Evolutionary conservation across 1,140 invertebrate genomes (phyloP), one percentile per base, ranked within the genome.

Genomic region (Hermetia illucens): DNA sequence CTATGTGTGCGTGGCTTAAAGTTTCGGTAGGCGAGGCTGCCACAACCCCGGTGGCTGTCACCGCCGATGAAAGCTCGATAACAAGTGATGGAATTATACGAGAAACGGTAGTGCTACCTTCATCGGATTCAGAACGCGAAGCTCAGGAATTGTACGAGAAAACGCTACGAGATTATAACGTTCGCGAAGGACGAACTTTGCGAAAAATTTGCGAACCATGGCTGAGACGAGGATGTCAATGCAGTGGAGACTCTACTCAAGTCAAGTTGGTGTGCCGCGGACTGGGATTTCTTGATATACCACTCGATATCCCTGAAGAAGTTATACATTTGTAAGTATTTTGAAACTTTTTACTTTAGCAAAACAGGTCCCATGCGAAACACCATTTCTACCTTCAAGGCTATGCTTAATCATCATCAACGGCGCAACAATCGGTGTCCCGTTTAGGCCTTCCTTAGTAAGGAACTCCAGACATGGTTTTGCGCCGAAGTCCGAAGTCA

Each of bases 91-190:
- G 19, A 27, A 51, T 48, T 29, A 55, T 58, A 36, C 45, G 55
- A 24, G 55, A 58, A 40, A 58, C 55, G 31, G 50, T 58, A 3
- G 50, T 58, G 50, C 42, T 58, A 21, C 47, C 55, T 17, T 58
- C 55, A 16, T 46, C 49, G 13, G 55, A 58, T 47, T 45, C 55
- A 3, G 55, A 58, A 42, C 45, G 45, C 15, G 55, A 58, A 38
- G 55, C 55, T 5, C 55, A 55, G 45, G 46, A 52, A 29, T 42
- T 58, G 5, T 58, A 58, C 38, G 55, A 58, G 38, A 55, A 58
- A 43, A 51, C 55, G n/a, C 29, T 58, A 18, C 41, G 48, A 41
- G 55, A 58, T 35, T 58, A 57, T 46, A 53, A 55, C 33, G 55
- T 46, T 13, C 42, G 46, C 38, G 34, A 32, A 3, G 36, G 48